Conservation (phyloP, 2,888 invertebrate genomes). For the Neuroscelio doddi region DNA sequence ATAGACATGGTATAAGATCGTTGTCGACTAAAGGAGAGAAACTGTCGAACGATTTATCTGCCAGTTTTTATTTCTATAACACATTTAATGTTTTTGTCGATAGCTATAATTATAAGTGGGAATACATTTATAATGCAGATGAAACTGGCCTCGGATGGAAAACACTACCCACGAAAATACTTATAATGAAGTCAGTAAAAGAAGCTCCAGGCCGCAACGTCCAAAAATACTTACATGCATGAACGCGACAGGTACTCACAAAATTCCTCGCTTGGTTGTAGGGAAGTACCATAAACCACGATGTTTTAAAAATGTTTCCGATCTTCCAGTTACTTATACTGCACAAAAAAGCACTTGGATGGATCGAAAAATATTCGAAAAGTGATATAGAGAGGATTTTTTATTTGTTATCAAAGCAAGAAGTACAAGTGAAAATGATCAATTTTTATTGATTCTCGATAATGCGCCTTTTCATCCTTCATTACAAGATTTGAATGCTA, state of each 20-base stretch:
- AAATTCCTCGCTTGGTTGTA: conserved; percentile 54
- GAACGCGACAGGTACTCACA: conserved; percentile 54
- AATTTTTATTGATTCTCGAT: conserved; percentile 6
- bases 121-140: conserved; percentile 51
- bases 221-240: conserved; percentile 55
- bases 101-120: background rate
- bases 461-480: conserved; percentile 3
- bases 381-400: conserved; percentile 19
- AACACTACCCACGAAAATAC: conserved; percentile 41
- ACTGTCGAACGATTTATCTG: conserved; percentile 39
- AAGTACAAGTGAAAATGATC: background rate
- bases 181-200: conserved; percentile 34
- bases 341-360: conserved; percentile 25
- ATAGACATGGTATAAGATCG: conserved; percentile 32
- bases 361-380: conserved; percentile 10
- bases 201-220: conserved; percentile 49
- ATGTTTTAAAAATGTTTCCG: conserved; percentile 49
- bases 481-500: background rate
- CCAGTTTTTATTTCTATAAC: no score
- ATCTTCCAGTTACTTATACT: conserved; percentile 17
- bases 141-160: conserved; percentile 49
- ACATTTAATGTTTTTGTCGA: no score
- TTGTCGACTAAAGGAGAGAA: conserved; percentile 42
- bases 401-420: background rate
- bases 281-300: conserved; percentile 55